Base-by-base conservation (phyloP, 92 coral and sea anemone species). In the Heliopora coerulea region DNA sequence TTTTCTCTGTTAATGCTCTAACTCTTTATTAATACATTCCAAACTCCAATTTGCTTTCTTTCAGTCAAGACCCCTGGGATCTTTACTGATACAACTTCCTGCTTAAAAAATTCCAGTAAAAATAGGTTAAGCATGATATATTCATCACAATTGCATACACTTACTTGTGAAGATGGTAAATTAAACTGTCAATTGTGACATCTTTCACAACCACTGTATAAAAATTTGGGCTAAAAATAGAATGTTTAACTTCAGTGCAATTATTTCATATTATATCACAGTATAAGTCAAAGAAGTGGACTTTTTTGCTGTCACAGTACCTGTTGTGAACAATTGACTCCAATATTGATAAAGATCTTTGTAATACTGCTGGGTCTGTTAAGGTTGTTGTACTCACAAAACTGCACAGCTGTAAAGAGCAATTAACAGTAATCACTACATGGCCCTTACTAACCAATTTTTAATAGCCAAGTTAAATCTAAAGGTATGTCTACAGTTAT, bases 81-180 rank as follows among this genome's bases (percentile, higher is more conserved):
- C n/a, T n/a, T n/a, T n/a, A n/a, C n/a, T n/a, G n/a, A n/a, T n/a
- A n/a, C n/a, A n/a, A n/a, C n/a, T n/a, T n/a, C n/a, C n/a, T n/a
- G n/a, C n/a, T n/a, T n/a, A n/a, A n/a, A n/a, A n/a, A n/a, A n/a
- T n/a, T n/a, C n/a, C n/a, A n/a, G n/a, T n/a, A n/a, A n/a, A n/a
- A n/a, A n/a, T n/a, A n/a, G n/a, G n/a, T n/a, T n/a, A n/a, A n/a
- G n/a, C n/a, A n/a, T n/a, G n/a, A n/a, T n/a, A n/a, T n/a, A n/a
- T n/a, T n/a, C n/a, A n/a, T n/a, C n/a, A n/a, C n/a, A n/a, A n/a
- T n/a, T n/a, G n/a, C n/a, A n/a, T n/a, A n/a, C 31, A 75, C 88
- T 70, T 81, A 93, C 98, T 89, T 93, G 56, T 93, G 90, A 26
- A 93, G 73, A 81, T 93, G 98, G 8, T 83, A 84, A n/a, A 89